Conservation (phyloP, 2,888 invertebrate species). For the Synanthedon formicaeformis region DNA sequence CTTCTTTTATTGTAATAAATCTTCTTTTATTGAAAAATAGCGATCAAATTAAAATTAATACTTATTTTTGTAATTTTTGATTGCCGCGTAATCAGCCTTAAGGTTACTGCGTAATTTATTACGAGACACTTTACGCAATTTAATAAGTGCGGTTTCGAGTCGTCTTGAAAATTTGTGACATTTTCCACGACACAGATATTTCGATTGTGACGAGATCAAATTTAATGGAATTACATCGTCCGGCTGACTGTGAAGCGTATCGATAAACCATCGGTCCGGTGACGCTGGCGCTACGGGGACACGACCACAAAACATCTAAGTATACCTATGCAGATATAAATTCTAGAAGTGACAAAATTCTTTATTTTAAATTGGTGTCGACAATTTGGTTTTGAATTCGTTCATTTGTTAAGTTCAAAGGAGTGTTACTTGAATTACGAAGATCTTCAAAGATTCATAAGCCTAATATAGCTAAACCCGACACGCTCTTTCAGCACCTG, state of each 20-base stretch:
- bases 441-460: no score
- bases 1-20: no score
- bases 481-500: no score
- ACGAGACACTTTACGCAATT: slow-evolving; percentile 17
- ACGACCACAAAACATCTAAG: background rate
- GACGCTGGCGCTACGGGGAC: slow-evolving; percentile 1
- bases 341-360: no score
- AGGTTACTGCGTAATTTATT: slow-evolving; percentile 22
- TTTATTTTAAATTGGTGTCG: no score
- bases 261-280: slow-evolving; percentile 5
- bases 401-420: no score
- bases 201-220: slow-evolving; percentile 10
- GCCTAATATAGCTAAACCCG: no score
- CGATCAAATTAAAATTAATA: background rate
- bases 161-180: slow-evolving; percentile 28
- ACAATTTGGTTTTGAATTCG: no score
- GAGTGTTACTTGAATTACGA: no score
- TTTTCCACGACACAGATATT: slow-evolving; percentile 19
- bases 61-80: background rate
- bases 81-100: slow-evolving; percentile 8
- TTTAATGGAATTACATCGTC: slow-evolving; percentile 13
- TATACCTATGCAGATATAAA: no score
- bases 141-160: slow-evolving; percentile 12
- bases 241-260: slow-evolving; percentile 7
- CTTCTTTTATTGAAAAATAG: background rate